Conservation (phyloP, 2,888 invertebrate species). For the Neoascia interrupta region DNA sequence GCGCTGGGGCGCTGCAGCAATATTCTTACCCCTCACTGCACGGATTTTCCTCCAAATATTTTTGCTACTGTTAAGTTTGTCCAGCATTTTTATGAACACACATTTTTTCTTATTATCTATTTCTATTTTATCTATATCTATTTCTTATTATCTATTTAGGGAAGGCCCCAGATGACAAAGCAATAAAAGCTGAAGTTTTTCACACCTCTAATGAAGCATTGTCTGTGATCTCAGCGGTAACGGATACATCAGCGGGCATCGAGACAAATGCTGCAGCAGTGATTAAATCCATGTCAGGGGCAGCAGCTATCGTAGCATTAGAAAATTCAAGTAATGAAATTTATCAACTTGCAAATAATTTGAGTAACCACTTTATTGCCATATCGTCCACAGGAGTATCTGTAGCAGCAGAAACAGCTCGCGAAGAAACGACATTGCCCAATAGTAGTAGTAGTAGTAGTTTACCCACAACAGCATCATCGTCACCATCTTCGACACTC, state of each 20-base stretch:
- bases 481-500: constrained; percentile 65
- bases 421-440: constrained; percentile 38
- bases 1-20: too few species aligned
- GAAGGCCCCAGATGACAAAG: too few species aligned
- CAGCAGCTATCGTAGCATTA: constrained; percentile 21
- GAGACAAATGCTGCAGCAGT: constrained; percentile 21
- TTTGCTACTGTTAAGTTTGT: too few species aligned
- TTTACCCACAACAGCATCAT: constrained; percentile 49
- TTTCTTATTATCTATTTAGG: too few species aligned
- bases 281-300: constrained; percentile 11
- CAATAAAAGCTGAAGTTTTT: constrained; percentile 48
- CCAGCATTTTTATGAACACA: too few species aligned
- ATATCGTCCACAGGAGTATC: constrained; percentile 29
- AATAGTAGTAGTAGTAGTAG: constrained; percentile 48
- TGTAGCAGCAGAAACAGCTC: constrained; percentile 41
- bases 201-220: constrained; percentile 51
- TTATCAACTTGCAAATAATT: constrained; percentile 1
- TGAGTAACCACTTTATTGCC: background rate
- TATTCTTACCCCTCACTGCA: too few species aligned
- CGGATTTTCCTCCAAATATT: too few species aligned
- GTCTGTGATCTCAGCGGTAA: constrained; percentile 54
- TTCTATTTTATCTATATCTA: too few species aligned
- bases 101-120: background rate
- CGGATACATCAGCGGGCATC: constrained; percentile 38
- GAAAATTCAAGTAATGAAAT: constrained; percentile 43